Evolutionary conservation across 1,140 invertebrate genomes (phyloP).

Genomic region (Cepaea nemoralis): DNA sequence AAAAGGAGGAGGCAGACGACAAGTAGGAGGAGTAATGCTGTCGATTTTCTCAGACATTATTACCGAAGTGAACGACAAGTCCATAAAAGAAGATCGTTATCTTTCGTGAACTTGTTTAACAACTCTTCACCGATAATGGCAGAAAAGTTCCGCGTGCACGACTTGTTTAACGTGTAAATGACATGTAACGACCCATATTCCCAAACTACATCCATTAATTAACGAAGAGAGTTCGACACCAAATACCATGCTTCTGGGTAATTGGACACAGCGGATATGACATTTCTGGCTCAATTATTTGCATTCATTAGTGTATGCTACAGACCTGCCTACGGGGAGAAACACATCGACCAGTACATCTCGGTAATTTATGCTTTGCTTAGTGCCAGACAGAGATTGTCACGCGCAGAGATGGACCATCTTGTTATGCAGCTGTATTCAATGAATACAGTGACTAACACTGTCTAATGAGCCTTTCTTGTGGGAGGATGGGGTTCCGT

Average conservation of each 20-base stretch:
- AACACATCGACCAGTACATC: not conserved
- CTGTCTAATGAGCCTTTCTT: too few species aligned
- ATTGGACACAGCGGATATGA: not conserved
- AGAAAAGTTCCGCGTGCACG: too few species aligned
- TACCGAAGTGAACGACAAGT: too few species aligned
- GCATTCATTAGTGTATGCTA: not conserved
- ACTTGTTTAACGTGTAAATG: too few species aligned
- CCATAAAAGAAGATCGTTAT: too few species aligned
- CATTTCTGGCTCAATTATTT: not conserved
- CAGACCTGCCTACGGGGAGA: not conserved
- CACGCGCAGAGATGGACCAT: not conserved
- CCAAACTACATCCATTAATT: not conserved
- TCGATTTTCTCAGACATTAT: too few species aligned
- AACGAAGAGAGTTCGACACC: not conserved
- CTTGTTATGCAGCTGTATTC: not conserved
- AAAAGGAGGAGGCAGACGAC: too few species aligned
- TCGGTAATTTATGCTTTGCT: not conserved
- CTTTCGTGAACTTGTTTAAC: too few species aligned
- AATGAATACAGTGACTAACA: not conserved
- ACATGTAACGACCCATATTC: too few species aligned
- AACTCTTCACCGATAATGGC: too few species aligned
- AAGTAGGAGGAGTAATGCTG: too few species aligned
- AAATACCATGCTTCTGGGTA: not conserved
- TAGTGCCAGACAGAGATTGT: not conserved
- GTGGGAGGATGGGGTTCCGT: too few species aligned